phyloP scores from a whole-genome alignment of 92 coral and sea anemone genomes.

The Porites cylindrica region DNA sequence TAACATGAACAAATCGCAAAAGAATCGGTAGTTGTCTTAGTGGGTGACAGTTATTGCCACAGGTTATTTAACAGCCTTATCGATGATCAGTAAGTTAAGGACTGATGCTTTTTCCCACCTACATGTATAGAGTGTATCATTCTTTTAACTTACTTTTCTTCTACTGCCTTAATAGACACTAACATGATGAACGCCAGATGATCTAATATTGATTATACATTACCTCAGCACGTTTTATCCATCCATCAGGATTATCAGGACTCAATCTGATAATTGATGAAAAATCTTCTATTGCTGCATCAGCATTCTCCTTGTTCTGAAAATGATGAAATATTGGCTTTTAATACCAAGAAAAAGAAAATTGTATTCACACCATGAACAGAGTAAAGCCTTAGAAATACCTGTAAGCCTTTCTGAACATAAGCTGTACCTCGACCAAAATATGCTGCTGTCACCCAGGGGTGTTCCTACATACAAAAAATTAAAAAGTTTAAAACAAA shows the following conservation, averaged over 20 bases:
- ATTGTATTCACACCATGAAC: not conserved
- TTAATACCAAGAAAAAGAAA: not conserved
- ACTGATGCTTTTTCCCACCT: too few relatives aligned
- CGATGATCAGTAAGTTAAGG: too few relatives aligned
- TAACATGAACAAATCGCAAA: not conserved
- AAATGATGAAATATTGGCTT: not conserved
- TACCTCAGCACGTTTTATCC: conserved; percentile 95
- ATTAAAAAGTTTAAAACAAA: not conserved
- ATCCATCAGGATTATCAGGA: conserved; percentile 87
- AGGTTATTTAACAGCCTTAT: too few relatives aligned
- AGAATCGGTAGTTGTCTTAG: not conserved
- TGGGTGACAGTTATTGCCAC: too few relatives aligned
- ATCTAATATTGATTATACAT: too few relatives aligned
- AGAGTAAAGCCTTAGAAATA: conserved; percentile 12
- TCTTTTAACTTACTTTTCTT: too few relatives aligned
- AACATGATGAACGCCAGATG: too few relatives aligned
- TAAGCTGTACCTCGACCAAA: conserved; percentile 91
- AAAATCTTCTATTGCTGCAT: conserved; percentile 87
- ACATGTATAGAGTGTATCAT: too few relatives aligned
- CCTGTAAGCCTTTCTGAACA: conserved; percentile 91
- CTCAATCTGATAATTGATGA: conserved; percentile 76
- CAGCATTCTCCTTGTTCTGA: conserved; percentile 78
- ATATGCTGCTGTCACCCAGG: conserved; percentile 80
- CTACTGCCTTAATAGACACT: too few relatives aligned
- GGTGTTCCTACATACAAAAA: conserved; percentile 70